Evolutionary conservation across 2,113 vertebrate genomes (phyloP).

Genomic region (Orycteropus afer): DNA sequence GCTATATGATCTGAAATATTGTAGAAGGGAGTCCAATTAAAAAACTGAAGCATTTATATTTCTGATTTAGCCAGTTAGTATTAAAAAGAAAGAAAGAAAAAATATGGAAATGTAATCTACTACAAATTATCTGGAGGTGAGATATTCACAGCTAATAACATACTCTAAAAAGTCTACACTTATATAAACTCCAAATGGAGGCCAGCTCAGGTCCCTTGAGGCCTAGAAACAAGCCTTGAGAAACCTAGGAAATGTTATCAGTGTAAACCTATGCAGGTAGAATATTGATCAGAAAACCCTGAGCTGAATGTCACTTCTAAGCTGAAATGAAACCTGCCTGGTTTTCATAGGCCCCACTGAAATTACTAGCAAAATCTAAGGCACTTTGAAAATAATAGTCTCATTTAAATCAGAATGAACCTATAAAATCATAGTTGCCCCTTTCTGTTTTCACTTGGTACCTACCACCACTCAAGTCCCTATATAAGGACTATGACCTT

Average conservation of each 20-base stretch:
- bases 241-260: conserved; percentile 59
- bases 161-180: background rate
- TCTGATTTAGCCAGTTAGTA: conserved; percentile 56
- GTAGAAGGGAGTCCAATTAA: conserved; percentile 33
- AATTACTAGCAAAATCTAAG: conserved; percentile 18
- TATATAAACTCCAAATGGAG: conserved; percentile 41
- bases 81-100: conserved; percentile 56
- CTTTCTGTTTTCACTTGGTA: background rate
- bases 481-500: background rate
- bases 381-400: background rate
- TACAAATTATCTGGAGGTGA: conserved; percentile 42
- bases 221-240: background rate
- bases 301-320: conserved; percentile 42
- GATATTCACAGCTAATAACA: conserved; percentile 35
- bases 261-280: background rate
- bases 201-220: background rate
- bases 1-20: conserved; percentile 56
- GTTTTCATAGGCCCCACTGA: background rate
- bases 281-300: conserved; percentile 56
- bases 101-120: conserved; percentile 58
- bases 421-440: background rate
- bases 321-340: conserved; percentile 33
- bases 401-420: background rate
- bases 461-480: background rate
- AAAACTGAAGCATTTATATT: conserved; percentile 48